phyloP scores from a whole-genome alignment of 2,113 vertebrate species.

The Pachycephala philippinensis region DNA sequence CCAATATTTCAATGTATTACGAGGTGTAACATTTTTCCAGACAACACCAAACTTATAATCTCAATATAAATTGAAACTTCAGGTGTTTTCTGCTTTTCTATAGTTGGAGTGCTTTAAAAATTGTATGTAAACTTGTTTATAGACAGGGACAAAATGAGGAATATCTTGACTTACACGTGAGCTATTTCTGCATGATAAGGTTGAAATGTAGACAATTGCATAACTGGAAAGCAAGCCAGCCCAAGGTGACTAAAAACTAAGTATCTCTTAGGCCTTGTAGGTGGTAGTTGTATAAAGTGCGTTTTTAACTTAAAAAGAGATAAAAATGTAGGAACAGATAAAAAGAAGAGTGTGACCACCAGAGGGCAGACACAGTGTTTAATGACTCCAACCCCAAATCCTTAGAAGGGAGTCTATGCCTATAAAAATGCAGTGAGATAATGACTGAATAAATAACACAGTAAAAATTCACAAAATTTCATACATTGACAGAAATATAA shows the following conservation, averaged over 20 bases:
- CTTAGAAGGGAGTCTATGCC: background rate
- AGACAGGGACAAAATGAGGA: fast-evolving
- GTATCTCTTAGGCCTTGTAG: background rate
- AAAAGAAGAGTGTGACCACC: background rate
- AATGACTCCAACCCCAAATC: background rate
- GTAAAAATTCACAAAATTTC: background rate
- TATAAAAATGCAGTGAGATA: background rate
- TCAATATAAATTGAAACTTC: background rate
- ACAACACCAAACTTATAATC: background rate
- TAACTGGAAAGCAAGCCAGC: background rate
- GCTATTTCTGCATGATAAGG: background rate
- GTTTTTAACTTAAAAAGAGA: background rate
- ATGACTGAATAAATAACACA: background rate
- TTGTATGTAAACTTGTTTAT: background rate
- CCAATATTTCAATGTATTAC: background rate
- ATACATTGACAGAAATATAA: background rate
- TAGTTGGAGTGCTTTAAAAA: background rate
- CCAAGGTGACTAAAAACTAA: background rate
- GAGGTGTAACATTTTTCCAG: background rate
- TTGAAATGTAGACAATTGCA: background rate
- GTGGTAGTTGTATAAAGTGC: background rate
- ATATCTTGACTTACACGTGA: background rate
- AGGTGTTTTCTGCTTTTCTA: background rate
- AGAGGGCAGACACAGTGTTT: conserved; percentile 46
- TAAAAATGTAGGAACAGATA: background rate